Conservation (phyloP, 1,140 invertebrate genomes). For the Pseudobourletiella spinata region DNA sequence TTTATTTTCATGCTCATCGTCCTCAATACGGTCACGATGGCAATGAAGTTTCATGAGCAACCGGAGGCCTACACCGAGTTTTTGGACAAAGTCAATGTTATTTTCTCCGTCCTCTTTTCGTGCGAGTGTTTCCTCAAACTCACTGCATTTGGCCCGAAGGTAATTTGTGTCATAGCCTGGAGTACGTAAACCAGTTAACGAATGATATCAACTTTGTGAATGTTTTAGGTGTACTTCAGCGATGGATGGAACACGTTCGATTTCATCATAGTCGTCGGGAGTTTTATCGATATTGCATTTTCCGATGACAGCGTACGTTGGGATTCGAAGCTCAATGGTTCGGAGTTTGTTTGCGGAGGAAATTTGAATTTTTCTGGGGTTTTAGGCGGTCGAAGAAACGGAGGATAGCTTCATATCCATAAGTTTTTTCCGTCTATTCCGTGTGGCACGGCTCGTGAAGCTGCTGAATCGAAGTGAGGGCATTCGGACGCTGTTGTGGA, state of each 20-base stretch:
- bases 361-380: neutral
- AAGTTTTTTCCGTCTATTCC: slow-evolving; percentile 97
- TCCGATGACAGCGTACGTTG: slow-evolving; percentile 82
- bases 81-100: slow-evolving; percentile 88
- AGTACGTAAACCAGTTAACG: slow-evolving; percentile 34
- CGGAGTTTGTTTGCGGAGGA: neutral
- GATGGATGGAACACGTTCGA: slow-evolving; percentile 99
- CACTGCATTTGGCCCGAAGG: slow-evolving; percentile 96
- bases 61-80: slow-evolving; percentile 71
- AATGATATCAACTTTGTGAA: neutral
- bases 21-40: slow-evolving; percentile 93
- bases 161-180: slow-evolving; percentile 39
- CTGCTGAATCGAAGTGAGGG: slow-evolving; percentile 93
- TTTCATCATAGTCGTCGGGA: slow-evolving; percentile 97
- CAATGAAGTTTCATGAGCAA: slow-evolving; percentile 95
- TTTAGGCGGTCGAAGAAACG: neutral
- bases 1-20: slow-evolving; percentile 96
- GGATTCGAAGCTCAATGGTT: neutral
- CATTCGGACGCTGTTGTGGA: slow-evolving; percentile 96
- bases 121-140: slow-evolving; percentile 97
- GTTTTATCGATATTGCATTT: slow-evolving; percentile 97
- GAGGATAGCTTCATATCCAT: slow-evolving; percentile 71
- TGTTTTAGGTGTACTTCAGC: slow-evolving; percentile 91
- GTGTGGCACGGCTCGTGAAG: slow-evolving; percentile 96
- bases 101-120: slow-evolving; percentile 95